phyloP scores from a whole-genome alignment of 1,140 invertebrate species.

The Cydia amplana region DNA sequence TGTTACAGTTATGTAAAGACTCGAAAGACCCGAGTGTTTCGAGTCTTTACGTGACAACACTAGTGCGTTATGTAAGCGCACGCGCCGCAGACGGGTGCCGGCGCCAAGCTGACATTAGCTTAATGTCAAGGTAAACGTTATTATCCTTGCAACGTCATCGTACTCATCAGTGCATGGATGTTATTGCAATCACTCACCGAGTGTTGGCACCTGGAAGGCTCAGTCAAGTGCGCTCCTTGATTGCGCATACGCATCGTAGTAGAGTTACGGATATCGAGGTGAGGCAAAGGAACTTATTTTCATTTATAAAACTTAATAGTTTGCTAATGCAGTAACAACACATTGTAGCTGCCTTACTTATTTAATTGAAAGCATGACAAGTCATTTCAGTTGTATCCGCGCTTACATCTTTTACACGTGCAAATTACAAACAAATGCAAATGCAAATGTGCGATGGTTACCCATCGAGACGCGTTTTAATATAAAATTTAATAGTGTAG shows the following conservation, averaged over 20 bases:
- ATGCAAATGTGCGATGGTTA: too few species aligned
- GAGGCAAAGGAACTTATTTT: neutral
- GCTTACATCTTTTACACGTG: neutral
- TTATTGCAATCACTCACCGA: neutral
- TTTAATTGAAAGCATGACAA: too few species aligned
- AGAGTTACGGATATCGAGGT: neutral
- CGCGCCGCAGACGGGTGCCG: constrained; percentile 46
- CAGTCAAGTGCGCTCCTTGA: too few species aligned
- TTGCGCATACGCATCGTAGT: too few species aligned
- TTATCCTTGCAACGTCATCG: constrained; percentile 67
- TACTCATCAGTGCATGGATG: constrained; percentile 45
- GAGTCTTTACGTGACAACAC: neutral
- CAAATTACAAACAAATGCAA: neutral
- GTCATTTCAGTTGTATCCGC: neutral
- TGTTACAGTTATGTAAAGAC: neutral
- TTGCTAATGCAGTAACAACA: neutral
- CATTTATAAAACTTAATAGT: neutral
- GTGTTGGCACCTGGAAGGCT: too few species aligned
- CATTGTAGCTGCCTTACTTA: too few species aligned
- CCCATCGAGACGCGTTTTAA: too few species aligned
- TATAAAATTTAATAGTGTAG: too few species aligned
- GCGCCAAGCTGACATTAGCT: constrained; percentile 55
- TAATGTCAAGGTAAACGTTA: constrained; percentile 64
- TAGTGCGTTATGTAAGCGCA: constrained; percentile 49
- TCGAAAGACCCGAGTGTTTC: neutral